Conservation (phyloP, 1,140 invertebrate genomes). For the Zaprionus taronus region DNA sequence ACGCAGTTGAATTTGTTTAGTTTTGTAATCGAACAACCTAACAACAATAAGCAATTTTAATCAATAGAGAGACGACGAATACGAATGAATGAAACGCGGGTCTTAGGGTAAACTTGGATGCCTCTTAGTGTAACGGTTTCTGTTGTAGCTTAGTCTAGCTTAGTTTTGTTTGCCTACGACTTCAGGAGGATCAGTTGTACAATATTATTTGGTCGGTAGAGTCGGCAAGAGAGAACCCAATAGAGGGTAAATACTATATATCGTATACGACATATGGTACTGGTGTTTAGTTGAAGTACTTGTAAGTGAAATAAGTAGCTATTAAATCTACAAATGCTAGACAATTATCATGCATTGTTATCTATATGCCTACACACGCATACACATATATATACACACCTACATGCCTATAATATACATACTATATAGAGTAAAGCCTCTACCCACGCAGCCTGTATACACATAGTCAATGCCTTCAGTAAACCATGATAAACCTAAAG, state of each 20-base stretch:
- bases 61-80: constrained; percentile 29
- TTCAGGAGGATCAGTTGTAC: constrained; percentile 33
- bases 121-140: constrained; percentile 82
- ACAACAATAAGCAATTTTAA: constrained; percentile 74
- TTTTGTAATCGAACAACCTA: constrained; percentile 65
- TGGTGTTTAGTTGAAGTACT: constrained; percentile 30
- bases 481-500: constrained; percentile 20
- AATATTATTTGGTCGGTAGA: constrained; percentile 25
- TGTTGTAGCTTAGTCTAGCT: constrained; percentile 67
- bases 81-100: constrained; percentile 61
- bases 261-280: not conserved
- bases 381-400: constrained; percentile 27
- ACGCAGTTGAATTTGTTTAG: constrained; percentile 71
- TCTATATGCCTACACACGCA: constrained; percentile 41
- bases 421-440: constrained; percentile 10
- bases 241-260: constrained; percentile 1
- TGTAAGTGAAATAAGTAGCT: constrained; percentile 54
- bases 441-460: constrained; percentile 8
- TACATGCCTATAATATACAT: constrained; percentile 34
- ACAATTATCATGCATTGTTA: constrained; percentile 63
- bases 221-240: constrained; percentile 5
- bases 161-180: constrained; percentile 65
- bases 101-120: constrained; percentile 70
- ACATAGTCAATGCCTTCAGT: constrained; percentile 47
- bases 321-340: constrained; percentile 58